phyloP scores from a whole-genome alignment of 1,140 invertebrate genomes.

The Zaprionus nigranus region DNA sequence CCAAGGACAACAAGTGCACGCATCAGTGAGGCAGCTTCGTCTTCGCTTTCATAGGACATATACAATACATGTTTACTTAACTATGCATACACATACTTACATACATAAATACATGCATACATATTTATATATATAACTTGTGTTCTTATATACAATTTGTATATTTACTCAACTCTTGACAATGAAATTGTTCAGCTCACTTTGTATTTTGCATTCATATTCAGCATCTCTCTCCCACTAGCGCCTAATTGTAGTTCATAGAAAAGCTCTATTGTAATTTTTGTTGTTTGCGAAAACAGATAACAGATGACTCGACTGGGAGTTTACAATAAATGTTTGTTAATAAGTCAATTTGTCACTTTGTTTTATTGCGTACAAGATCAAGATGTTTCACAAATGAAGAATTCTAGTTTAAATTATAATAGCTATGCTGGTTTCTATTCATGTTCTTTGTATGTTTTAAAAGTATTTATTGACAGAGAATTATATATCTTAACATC shows the following conservation, averaged over 20 bases:
- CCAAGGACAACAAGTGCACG: slow-evolving; percentile 84
- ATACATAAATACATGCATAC: slow-evolving; percentile 3
- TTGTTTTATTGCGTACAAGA: background rate
- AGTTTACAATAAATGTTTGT: slow-evolving; percentile 53
- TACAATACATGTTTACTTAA: slow-evolving; percentile 18
- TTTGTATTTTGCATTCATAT: slow-evolving; percentile 32
- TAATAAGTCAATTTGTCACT: slow-evolving; percentile 17
- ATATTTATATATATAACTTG: too few relatives aligned
- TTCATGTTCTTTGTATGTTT: too few relatives aligned
- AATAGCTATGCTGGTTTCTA: background rate
- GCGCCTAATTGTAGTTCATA: slow-evolving; percentile 48
- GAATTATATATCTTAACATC: too few relatives aligned
- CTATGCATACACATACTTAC: slow-evolving; percentile 1
- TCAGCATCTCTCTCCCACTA: slow-evolving; percentile 38
- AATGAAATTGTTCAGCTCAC: slow-evolving; percentile 71
- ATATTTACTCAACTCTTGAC: slow-evolving; percentile 43
- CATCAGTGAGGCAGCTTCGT: slow-evolving; percentile 71
- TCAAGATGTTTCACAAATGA: background rate
- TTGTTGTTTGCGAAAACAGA: slow-evolving; percentile 28
- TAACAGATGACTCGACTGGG: slow-evolving; percentile 17
- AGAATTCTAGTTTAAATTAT: background rate
- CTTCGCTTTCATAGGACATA: slow-evolving; percentile 5
- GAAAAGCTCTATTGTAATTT: slow-evolving; percentile 42
- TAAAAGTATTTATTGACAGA: too few relatives aligned
- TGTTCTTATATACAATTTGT: slow-evolving; percentile 31